Evolutionary conservation across 1,140 invertebrate genomes (phyloP).

Genomic region (Apis laboriosa): DNA sequence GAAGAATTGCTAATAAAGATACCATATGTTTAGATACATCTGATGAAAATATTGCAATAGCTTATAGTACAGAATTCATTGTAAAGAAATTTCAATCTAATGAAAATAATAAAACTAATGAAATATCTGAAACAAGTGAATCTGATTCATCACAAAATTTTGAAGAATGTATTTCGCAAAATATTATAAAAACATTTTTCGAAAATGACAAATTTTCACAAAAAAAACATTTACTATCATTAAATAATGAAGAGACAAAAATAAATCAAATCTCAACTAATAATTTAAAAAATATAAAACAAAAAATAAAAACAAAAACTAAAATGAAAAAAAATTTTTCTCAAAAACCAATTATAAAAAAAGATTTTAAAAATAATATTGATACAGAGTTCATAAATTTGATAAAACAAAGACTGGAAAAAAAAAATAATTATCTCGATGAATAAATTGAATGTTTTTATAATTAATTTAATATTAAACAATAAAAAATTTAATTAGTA

Average conservation of each 20-base stretch:
- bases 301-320: not conserved
- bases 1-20: slow-evolving; percentile 74
- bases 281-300: not conserved
- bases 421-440: slow-evolving; percentile 48
- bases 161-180: not conserved
- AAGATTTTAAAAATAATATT: not conserved
- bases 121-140: not conserved
- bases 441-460: not conserved
- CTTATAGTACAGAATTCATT: slow-evolving; percentile 69
- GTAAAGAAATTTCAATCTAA: slow-evolving; percentile 54
- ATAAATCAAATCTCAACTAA: not conserved
- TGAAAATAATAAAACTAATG: slow-evolving; percentile 15
- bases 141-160: not conserved
- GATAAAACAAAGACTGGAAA: slow-evolving; percentile 72
- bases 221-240: not conserved
- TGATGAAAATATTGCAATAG: slow-evolving; percentile 68
- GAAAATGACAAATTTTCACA: not conserved
- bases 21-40: slow-evolving; percentile 69
- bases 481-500: too few species aligned
- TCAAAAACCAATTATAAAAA: not conserved
- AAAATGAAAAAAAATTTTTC: slow-evolving; percentile 16
- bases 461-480: not conserved
- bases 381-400: slow-evolving; percentile 71
- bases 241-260: not conserved
- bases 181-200: slow-evolving; percentile 1